Percentiles rank a stretch among this genome's conserved stretches.
phyloP scores from a whole-genome alignment of 1,140 invertebrate genomes.

The Pomacea maculata region DNA sequence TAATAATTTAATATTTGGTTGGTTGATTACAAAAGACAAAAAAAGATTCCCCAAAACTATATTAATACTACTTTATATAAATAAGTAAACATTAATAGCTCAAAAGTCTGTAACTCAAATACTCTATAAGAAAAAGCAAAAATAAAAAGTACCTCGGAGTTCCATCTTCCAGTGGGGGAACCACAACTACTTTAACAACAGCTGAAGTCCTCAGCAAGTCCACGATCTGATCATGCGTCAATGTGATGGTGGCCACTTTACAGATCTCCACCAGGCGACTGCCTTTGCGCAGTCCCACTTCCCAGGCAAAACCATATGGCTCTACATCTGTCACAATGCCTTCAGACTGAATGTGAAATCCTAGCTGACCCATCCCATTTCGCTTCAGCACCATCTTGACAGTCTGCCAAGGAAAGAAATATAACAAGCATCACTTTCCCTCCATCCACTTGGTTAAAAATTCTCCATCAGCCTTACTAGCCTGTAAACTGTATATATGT shows the following conservation, averaged over 20 bases:
- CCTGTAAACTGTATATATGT: too few relatives aligned
- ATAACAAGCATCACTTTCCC: too few relatives aligned
- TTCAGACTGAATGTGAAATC: conserved; percentile 95
- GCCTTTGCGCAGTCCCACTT: conserved; percentile 88
- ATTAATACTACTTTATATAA: not conserved
- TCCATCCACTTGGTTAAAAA: too few relatives aligned
- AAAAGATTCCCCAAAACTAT: too few relatives aligned
- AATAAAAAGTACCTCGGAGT: conserved; percentile 67
- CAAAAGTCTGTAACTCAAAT: not conserved
- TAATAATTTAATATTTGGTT: too few relatives aligned
- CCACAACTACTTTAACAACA: conserved; percentile 84
- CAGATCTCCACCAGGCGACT: conserved; percentile 86
- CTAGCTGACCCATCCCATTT: conserved; percentile 86
- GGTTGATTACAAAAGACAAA: too few relatives aligned
- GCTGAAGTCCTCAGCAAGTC: conserved; percentile 90
- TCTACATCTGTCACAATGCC: conserved; percentile 95
- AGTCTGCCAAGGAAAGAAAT: conserved; percentile 50
- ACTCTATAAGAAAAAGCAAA: not conserved
- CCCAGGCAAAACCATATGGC: conserved; percentile 84
- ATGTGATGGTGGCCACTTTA: conserved; percentile 84
- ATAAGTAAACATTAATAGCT: not conserved
- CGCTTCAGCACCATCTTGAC: conserved; percentile 80
- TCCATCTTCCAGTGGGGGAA: conserved; percentile 79
- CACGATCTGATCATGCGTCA: conserved; percentile 93
- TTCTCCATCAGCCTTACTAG: too few relatives aligned